Conservation (phyloP, 2,888 invertebrate species). For the Bembecia ichneumoniformis region DNA sequence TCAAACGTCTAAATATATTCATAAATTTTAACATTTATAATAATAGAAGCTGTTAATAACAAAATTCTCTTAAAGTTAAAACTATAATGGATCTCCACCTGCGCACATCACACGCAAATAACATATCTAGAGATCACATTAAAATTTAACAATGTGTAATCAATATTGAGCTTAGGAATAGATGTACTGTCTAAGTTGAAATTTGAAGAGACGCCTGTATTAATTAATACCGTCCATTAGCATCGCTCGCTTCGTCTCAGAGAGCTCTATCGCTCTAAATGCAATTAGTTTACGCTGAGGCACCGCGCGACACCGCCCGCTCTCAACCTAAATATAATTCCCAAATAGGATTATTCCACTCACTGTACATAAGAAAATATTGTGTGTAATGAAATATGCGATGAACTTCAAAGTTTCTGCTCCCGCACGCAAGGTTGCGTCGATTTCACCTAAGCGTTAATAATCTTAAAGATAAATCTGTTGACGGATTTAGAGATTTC, state of each 20-base stretch:
- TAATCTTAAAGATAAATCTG: too few species aligned
- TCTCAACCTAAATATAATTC: slow-evolving; percentile 62
- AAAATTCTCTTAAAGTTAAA: too few species aligned
- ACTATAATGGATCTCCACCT: too few species aligned
- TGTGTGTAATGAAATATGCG: slow-evolving; percentile 29
- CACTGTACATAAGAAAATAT: slow-evolving; percentile 59
- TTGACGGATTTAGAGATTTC: too few species aligned
- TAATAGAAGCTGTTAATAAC: too few species aligned
- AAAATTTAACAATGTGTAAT: background rate
- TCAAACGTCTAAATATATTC: too few species aligned
- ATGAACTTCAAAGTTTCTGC: slow-evolving; percentile 15
- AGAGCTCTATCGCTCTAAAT: slow-evolving; percentile 4
- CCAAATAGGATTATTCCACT: slow-evolving; percentile 51
- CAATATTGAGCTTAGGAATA: background rate
- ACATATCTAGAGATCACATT: background rate
- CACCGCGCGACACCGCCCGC: slow-evolving; percentile 39
- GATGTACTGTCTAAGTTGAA: slow-evolving; percentile 17
- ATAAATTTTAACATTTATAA: too few species aligned
- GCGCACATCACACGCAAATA: too few species aligned
- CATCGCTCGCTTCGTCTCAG: slow-evolving; percentile 41
- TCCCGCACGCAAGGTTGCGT: too few species aligned
- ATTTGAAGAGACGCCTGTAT: slow-evolving; percentile 59
- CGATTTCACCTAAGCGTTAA: too few species aligned
- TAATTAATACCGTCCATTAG: slow-evolving; percentile 70
- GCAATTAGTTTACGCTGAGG: slow-evolving; percentile 23